These are phyloP conservation scores for Ectobius pallidus DNA, from an alignment of 2,888 invertebrate genomes.

Conservation along the genomic window DNA sequence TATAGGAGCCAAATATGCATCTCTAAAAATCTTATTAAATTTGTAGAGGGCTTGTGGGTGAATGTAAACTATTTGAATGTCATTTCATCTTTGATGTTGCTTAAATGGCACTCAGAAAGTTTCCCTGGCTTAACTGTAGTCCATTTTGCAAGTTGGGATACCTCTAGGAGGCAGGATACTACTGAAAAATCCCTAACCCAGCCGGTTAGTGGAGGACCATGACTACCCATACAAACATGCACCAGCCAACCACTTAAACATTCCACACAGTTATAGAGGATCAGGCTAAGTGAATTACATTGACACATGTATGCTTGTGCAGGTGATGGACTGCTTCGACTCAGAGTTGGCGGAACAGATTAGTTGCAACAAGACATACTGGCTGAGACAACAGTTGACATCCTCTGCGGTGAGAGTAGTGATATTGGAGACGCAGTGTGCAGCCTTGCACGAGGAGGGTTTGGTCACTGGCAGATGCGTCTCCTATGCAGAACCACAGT, in stretches of 20 bases:
- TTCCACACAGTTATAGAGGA: background rate
- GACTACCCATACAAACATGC: background rate
- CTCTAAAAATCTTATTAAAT: too few relatives aligned
- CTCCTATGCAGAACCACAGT: conserved; percentile 39
- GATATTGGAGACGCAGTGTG: conserved; percentile 45
- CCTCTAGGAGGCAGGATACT: too few relatives aligned
- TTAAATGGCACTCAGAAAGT: too few relatives aligned
- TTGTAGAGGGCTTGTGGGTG: too few relatives aligned
- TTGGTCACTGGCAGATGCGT: conserved; percentile 21
- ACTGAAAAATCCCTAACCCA: too few relatives aligned
- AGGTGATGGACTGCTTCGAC: conserved; percentile 49
- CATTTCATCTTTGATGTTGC: too few relatives aligned
- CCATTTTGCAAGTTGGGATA: too few relatives aligned
- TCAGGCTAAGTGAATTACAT: background rate
- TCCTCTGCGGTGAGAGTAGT: conserved; percentile 44
- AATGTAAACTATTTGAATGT: too few relatives aligned
- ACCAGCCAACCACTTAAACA: background rate
- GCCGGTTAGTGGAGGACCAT: background rate
- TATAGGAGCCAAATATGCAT: too few relatives aligned
- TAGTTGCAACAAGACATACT: conserved; percentile 43
- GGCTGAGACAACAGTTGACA: conserved; percentile 43
- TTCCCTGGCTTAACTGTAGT: too few relatives aligned
- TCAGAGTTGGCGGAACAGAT: conserved; percentile 43
- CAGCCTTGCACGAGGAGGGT: conserved; percentile 37
- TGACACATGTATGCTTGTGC: background rate